Evolutionary conservation across 1,140 invertebrate species (phyloP).

Genomic region (Riptortus pedestris): DNA sequence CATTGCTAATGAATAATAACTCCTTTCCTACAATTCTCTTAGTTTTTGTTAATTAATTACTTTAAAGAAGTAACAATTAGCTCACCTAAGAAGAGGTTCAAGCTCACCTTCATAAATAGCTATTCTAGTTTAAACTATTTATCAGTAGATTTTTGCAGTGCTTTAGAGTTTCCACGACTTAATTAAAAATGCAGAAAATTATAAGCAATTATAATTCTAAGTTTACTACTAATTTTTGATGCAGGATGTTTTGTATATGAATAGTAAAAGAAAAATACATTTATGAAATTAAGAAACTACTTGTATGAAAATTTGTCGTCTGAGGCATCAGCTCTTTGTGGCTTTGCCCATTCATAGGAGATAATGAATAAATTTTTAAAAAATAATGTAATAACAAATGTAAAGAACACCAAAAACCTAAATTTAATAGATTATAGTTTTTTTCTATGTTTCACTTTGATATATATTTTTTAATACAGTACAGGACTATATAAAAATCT

Average conservation of each 20-base stretch:
- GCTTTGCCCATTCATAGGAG: constrained; percentile 1
- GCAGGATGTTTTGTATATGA: neutral
- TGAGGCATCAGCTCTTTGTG: neutral
- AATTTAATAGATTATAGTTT: constrained; percentile 5
- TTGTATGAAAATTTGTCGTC: neutral
- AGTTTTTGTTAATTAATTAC: neutral
- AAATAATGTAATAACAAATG: neutral
- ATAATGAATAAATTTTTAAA: neutral
- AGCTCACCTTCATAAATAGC: constrained; percentile 4
- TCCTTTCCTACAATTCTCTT: neutral
- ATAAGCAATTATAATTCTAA: neutral
- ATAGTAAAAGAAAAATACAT: neutral
- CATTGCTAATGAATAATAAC: neutral
- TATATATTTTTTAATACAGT: constrained; percentile 15
- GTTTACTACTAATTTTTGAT: neutral
- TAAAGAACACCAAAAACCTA: constrained; percentile 11
- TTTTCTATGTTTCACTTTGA: constrained; percentile 1
- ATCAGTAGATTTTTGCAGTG: neutral
- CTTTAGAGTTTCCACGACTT: constrained; percentile 1
- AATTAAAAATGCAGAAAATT: neutral
- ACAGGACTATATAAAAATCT: no score
- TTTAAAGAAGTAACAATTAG: neutral
- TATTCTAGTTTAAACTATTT: neutral
- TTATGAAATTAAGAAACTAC: neutral
- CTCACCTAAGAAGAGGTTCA: constrained; percentile 6